These are phyloP conservation scores for Phalanger gymnotis DNA, from an alignment of 2,797 vertebrate species.

Conservation along the genomic window DNA sequence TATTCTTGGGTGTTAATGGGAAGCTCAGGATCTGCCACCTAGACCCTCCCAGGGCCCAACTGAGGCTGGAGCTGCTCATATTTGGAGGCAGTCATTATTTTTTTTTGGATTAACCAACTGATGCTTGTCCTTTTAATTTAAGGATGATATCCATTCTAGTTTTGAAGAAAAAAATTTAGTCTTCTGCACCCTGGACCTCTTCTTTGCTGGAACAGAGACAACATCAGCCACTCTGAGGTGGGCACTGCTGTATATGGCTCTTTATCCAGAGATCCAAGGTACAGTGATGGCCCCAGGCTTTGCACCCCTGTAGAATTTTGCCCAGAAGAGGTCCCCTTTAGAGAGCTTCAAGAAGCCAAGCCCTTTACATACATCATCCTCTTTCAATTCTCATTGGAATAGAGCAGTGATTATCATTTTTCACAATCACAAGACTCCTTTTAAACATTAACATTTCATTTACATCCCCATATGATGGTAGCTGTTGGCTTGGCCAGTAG, in stretches of 20 bases:
- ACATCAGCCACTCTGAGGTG: constrained; percentile 90
- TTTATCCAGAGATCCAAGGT: constrained; percentile 90
- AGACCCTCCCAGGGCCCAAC: no score
- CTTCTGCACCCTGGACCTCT: constrained; percentile 87
- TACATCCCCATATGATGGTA: not conserved
- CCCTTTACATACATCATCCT: not conserved
- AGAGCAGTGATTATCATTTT: not conserved
- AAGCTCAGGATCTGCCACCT: not conserved
- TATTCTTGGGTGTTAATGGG: not conserved
- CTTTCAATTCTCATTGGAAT: not conserved
- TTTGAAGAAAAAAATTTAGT: constrained; percentile 88
- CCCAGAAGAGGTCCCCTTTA: not conserved
- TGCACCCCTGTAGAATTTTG: fast-evolving
- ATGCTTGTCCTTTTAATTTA: constrained; percentile 3
- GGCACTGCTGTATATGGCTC: constrained; percentile 90
- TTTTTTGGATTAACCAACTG: not conserved
- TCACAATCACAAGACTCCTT: not conserved
- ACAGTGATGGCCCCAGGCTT: not conserved
- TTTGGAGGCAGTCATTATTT: not conserved
- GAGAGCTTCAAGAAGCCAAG: not conserved
- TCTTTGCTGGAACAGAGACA: constrained; percentile 92
- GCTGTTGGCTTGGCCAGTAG: not conserved
- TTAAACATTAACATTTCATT: not conserved
- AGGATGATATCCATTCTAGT: constrained; percentile 55
- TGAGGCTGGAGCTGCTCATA: not conserved